These are phyloP conservation scores for Eumacrocentrus americanus DNA, from an alignment of 2,888 invertebrate genomes.

Conservation along the genomic window DNA sequence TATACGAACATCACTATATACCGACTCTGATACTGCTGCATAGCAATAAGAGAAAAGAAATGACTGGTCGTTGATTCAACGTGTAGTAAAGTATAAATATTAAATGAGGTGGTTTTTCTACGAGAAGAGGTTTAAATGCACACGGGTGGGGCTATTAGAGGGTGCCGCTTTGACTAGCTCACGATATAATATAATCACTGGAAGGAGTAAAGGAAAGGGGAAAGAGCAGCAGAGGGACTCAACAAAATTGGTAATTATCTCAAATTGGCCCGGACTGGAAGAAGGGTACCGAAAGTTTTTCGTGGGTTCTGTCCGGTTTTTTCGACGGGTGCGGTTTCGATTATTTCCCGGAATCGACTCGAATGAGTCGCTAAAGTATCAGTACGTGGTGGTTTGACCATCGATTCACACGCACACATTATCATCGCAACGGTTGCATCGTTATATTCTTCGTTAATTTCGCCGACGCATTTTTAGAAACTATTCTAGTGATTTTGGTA, in stretches of 20 bases:
- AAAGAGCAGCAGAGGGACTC: constrained; percentile 16
- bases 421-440: not conserved
- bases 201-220: not conserved
- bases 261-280: constrained; percentile 41
- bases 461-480: not conserved
- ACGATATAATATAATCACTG: not conserved
- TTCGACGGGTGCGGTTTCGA: constrained; percentile 31
- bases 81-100: not conserved
- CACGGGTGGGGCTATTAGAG: not conserved
- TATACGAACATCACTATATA: constrained; percentile 2
- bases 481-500: not conserved
- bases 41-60: not conserved
- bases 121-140: not conserved
- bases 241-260: constrained; percentile 41
- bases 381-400: not conserved
- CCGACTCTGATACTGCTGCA: not conserved
- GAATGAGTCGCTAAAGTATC: constrained; percentile 13
- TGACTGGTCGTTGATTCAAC: not conserved
- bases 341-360: constrained; percentile 37
- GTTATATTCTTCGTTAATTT: constrained; percentile 1
- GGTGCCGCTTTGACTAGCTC: constrained; percentile 4
- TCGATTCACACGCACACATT: not conserved
- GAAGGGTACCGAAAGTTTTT: constrained; percentile 25
- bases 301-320: constrained; percentile 27
- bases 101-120: not conserved